Conservation (phyloP, 1,140 invertebrate species). For the Drosophila repleta region DNA sequence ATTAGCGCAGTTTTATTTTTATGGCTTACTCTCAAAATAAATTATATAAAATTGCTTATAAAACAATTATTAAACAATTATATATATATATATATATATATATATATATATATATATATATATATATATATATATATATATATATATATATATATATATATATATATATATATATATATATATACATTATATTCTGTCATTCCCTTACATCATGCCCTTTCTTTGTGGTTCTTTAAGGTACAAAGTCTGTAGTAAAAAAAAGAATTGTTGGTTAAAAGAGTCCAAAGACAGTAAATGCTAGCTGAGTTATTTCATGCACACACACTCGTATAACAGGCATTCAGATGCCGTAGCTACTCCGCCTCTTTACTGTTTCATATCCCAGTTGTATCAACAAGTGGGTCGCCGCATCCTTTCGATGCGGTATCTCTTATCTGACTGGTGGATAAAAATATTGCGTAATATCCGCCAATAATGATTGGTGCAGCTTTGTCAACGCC, state of each 20-base stretch:
- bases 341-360: not conserved
- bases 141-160: too few relatives aligned
- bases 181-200: too few relatives aligned
- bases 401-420: conserved; percentile 56
- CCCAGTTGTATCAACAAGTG: conserved; percentile 60
- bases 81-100: too few relatives aligned
- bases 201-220: too few relatives aligned
- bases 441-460: conserved; percentile 69
- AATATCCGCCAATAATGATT: conserved; percentile 63
- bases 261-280: conserved; percentile 36
- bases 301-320: conserved; percentile 27
- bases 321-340: not conserved
- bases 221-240: not conserved
- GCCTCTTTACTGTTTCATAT: conserved; percentile 2
- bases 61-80: too few relatives aligned
- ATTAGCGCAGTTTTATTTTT: too few relatives aligned
- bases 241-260: conserved; percentile 53
- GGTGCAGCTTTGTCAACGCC: conserved; percentile 44
- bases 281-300: conserved; percentile 24
- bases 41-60: too few relatives aligned
- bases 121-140: too few relatives aligned
- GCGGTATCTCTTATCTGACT: conserved; percentile 48
- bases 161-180: too few relatives aligned
- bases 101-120: too few relatives aligned
- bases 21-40: too few relatives aligned